phyloP scores from a whole-genome alignment of 2,888 invertebrate species.

The Cylloceria caligata region DNA sequence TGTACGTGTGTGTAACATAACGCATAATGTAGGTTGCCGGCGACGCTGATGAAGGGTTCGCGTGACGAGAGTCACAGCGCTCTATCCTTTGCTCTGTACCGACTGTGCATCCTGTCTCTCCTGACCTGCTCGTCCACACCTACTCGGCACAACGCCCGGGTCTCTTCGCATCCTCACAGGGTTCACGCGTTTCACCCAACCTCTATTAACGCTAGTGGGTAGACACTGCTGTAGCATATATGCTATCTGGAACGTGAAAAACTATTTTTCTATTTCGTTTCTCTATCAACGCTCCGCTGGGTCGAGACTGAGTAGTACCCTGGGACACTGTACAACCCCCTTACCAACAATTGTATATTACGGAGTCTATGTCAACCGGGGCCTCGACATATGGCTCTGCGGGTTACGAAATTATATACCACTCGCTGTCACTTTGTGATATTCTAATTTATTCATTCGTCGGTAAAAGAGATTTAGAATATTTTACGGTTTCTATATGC shows the following conservation, averaged over 20 bases:
- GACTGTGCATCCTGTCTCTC: slow-evolving; percentile 85
- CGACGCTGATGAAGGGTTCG: slow-evolving; percentile 84
- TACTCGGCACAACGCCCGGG: no score
- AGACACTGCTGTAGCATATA: not conserved
- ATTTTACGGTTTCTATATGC: not conserved
- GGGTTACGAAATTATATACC: slow-evolving; percentile 26
- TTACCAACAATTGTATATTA: slow-evolving; percentile 3
- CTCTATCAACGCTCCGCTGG: slow-evolving; percentile 25
- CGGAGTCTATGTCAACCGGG: not conserved
- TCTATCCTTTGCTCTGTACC: slow-evolving; percentile 83
- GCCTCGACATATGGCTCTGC: slow-evolving; percentile 4
- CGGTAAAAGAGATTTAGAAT: not conserved
- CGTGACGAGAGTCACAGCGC: slow-evolving; percentile 80
- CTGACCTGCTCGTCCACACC: slow-evolving; percentile 81
- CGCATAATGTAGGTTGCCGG: slow-evolving; percentile 80
- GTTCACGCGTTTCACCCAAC: slow-evolving; percentile 58
- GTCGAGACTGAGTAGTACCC: not conserved
- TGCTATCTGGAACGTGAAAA: slow-evolving; percentile 54
- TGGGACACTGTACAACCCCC: not conserved
- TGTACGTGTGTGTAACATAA: slow-evolving; percentile 74
- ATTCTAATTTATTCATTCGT: slow-evolving; percentile 36
- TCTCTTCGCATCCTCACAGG: slow-evolving; percentile 69
- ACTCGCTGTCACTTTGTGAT: slow-evolving; percentile 32
- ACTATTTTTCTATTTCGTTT: slow-evolving; percentile 35
- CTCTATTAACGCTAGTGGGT: slow-evolving; percentile 72